These are phyloP conservation scores for Stenichneumon culpator DNA, from an alignment of 2,888 invertebrate genomes.

Conservation along the genomic window DNA sequence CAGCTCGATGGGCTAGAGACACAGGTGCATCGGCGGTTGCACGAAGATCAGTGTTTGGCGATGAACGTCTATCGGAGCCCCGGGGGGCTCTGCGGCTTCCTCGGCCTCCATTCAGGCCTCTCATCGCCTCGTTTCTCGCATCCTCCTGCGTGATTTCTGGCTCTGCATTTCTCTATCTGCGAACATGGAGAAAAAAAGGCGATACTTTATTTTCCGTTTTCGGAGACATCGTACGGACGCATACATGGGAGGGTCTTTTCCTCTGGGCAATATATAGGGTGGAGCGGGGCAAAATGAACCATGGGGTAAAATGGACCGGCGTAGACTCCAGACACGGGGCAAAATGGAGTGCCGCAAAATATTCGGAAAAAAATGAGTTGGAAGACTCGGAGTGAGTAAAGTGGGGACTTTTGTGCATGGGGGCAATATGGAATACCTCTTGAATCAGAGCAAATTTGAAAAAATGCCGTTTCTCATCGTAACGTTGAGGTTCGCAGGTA, in stretches of 20 bases:
- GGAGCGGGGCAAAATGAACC: background rate
- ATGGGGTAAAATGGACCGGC: background rate
- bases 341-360: background rate
- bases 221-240: background rate
- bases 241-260: conserved; percentile 17
- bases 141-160: conserved; percentile 74
- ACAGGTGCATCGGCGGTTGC: conserved; percentile 56
- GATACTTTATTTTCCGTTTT: conserved; percentile 56
- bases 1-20: conserved; percentile 40
- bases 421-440: background rate
- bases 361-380: background rate
- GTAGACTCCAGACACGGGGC: too few relatives aligned
- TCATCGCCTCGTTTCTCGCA: conserved; percentile 80
- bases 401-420: background rate
- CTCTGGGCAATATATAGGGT: background rate
- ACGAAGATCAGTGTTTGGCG: conserved; percentile 64
- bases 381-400: background rate
- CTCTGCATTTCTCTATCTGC: conserved; percentile 75
- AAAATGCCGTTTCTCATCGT: background rate
- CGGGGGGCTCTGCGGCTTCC: conserved; percentile 84
- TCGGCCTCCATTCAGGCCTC: conserved; percentile 84
- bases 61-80: conserved; percentile 80
- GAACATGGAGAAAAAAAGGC: conserved; percentile 66
- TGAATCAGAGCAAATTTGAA: background rate
- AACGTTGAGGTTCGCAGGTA: background rate